phyloP scores from a whole-genome alignment of 2,888 invertebrate genomes.

The Ceramica pisi region DNA sequence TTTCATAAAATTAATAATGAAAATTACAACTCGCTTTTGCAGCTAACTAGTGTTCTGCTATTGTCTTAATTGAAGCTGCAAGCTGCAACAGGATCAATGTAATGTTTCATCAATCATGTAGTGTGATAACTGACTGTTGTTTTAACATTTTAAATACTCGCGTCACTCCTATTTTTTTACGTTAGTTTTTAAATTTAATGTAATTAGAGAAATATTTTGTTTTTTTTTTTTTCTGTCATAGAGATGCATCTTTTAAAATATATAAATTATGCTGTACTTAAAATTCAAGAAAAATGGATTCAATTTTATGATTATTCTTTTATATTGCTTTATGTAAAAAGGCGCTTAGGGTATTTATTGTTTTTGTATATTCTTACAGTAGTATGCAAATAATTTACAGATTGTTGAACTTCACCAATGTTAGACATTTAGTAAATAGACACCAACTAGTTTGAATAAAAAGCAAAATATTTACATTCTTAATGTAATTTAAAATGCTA shows the following conservation, averaged over 20 bases:
- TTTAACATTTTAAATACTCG: slow-evolving; percentile 66
- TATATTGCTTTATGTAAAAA: slow-evolving; percentile 54
- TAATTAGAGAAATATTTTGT: slow-evolving; percentile 52
- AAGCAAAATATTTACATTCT: background rate
- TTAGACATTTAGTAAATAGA: slow-evolving; percentile 45
- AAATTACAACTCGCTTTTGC: slow-evolving; percentile 66
- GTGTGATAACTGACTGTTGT: slow-evolving; percentile 66
- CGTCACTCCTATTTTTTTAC: slow-evolving; percentile 59
- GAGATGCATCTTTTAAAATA: slow-evolving; percentile 33
- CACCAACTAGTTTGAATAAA: slow-evolving; percentile 31
- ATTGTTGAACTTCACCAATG: slow-evolving; percentile 38
- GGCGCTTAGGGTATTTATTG: slow-evolving; percentile 24
- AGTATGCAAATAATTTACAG: slow-evolving; percentile 43
- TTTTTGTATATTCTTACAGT: slow-evolving; percentile 44
- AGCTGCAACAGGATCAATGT: slow-evolving; percentile 55
- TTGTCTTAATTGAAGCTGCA: slow-evolving; percentile 40
- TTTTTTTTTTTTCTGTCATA: slow-evolving; percentile 39
- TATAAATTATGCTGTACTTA: slow-evolving; percentile 53
- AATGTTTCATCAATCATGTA: slow-evolving; percentile 55
- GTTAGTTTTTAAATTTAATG: slow-evolving; percentile 40
- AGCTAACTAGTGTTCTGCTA: slow-evolving; percentile 64
- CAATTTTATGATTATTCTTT: slow-evolving; percentile 16
- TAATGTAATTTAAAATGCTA: slow-evolving; percentile 1
- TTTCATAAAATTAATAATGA: slow-evolving; percentile 73
- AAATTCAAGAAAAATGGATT: slow-evolving; percentile 35